Evolutionary conservation across 2,797 vertebrate genomes (phyloP), one percentile per base, ranked within the genome.

Genomic region (Columba guinea): DNA sequence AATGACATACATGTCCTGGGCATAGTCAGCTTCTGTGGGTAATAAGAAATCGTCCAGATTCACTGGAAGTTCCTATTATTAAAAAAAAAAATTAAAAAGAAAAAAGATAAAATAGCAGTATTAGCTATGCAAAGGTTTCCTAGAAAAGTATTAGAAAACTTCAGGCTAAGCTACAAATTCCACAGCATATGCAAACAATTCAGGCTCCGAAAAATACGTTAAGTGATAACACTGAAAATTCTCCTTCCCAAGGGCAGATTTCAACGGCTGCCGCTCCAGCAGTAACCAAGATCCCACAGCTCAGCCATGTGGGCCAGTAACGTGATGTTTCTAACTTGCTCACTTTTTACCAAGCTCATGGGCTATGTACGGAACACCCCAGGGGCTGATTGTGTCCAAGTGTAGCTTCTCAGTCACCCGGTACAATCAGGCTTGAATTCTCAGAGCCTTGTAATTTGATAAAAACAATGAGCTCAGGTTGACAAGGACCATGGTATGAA

Each of bases 1-100:
- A 16, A 99, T 98, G 35, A 99, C 94, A 19, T 99, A 99, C 96
- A 99, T 98, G 94, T 99, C 99, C 97, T 99, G 99, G 81, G 98
- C 99, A 96, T 98, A 99, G 97, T 99, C 99, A 11, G 98, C 98
- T 93, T 99, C 99, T 2, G 98, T 96, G 4, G 99, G 99, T 82
- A 99, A 98, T 91, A 99, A 98, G 89, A 99, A 98, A 88, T 99
- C 99, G 19, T 99, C 98, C 87, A 99, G 97, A 97, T 98, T 98
- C 13, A 90, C 88, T 7, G 99, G 99, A 77, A 99, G 98, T 44
- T 98, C 99, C 99, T 99, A 80, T 13, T 8, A 84, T 46, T 56
- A n/a, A 24, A 69, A 32, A 44, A 11, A 7, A 35, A 13, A 34
- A 52, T 39, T 39, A 18, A 37, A 41, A 37, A n/a, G 2, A 20